phyloP scores from a whole-genome alignment of 2,113 vertebrate species.

The Merops nubicus region DNA sequence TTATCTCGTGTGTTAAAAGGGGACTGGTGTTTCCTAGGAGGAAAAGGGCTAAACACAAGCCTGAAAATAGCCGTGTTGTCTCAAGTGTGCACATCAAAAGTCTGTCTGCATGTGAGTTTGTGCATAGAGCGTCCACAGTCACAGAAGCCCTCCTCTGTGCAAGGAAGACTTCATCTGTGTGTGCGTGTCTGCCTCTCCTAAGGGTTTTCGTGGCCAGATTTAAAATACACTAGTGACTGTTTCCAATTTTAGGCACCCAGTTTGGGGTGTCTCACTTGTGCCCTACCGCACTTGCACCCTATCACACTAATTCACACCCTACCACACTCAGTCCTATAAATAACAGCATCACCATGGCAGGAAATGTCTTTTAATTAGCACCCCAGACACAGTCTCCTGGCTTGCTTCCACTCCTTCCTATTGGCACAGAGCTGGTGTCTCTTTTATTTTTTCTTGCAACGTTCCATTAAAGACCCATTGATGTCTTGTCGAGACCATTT shows the following conservation, averaged over 20 bases:
- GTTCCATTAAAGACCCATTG: not conserved
- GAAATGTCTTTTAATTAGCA: slow-evolving; percentile 51
- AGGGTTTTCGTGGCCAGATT: not conserved
- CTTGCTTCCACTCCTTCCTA: slow-evolving; percentile 18
- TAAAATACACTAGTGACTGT: not conserved
- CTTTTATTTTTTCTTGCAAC: not conserved
- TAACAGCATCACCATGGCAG: not conserved
- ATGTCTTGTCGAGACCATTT: not conserved
- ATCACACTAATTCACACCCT: not conserved
- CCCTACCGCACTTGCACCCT: not conserved
- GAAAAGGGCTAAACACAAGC: not conserved
- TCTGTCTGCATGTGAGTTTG: not conserved
- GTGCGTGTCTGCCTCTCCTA: not conserved
- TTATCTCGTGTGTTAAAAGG: not conserved
- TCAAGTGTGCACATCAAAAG: not conserved
- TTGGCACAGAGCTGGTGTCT: not conserved
- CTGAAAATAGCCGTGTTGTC: not conserved
- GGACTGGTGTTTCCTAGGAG: not conserved
- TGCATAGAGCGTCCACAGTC: not conserved
- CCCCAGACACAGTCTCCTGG: slow-evolving; percentile 23
- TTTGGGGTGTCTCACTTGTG: not conserved
- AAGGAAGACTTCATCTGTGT: not conserved
- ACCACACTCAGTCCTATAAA: slow-evolving; percentile 8
- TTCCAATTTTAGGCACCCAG: not conserved
- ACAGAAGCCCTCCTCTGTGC: not conserved